Conservation (phyloP, 1,140 invertebrate genomes). For the Chionoecetes opilio region DNA sequence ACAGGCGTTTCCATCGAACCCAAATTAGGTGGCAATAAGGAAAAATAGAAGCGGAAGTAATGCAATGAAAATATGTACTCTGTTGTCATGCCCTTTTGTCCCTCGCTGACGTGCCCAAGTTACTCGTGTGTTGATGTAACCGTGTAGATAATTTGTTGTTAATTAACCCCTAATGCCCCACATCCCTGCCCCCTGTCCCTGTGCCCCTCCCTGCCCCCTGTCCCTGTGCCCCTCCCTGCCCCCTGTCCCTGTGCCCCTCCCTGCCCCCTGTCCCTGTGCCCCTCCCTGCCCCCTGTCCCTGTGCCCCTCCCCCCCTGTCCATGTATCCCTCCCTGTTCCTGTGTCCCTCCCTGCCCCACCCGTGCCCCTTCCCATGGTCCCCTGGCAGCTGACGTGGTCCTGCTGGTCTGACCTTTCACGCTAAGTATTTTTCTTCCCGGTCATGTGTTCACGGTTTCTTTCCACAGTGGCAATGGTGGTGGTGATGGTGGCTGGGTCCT, state of each 20-base stretch:
- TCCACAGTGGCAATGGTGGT: neutral
- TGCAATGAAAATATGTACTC: neutral
- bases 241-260: neutral
- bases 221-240: neutral
- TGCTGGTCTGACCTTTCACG: neutral
- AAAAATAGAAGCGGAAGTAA: neutral
- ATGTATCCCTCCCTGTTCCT: too few species aligned
- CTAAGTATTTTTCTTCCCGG: neutral
- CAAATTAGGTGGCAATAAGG: neutral
- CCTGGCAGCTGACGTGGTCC: neutral
- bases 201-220: neutral
- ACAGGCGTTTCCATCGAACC: neutral
- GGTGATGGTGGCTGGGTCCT: neutral
- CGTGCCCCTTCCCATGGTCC: neutral
- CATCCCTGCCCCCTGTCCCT: neutral
- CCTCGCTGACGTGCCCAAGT: neutral
- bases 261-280: neutral
- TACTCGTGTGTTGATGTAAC: neutral
- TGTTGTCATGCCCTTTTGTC: neutral
- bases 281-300: neutral
- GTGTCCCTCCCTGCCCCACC: neutral
- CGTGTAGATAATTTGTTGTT: neutral
- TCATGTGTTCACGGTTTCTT: neutral
- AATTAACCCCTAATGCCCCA: neutral
- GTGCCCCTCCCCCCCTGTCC: too few species aligned